Conservation (phyloP, 1,140 invertebrate species). For the Hyposmocoma kahamanoa region DNA sequence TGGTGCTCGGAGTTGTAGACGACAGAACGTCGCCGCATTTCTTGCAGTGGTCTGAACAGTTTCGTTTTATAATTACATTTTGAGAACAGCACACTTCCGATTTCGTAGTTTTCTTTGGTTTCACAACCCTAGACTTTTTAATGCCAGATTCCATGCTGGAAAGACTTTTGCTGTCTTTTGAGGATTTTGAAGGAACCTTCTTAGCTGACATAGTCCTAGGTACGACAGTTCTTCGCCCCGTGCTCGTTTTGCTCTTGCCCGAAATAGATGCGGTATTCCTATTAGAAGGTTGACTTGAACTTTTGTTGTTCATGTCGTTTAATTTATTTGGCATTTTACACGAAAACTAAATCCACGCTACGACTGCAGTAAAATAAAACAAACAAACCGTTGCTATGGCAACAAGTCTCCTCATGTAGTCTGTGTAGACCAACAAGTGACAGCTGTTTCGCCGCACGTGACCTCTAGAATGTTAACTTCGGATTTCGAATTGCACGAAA, state of each 20-base stretch:
- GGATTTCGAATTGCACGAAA: too few species aligned
- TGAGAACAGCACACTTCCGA: slow-evolving; percentile 29
- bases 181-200: neutral
- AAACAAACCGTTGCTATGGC: slow-evolving; percentile 16
- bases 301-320: neutral
- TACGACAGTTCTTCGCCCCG: slow-evolving; percentile 17
- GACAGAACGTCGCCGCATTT: slow-evolving; percentile 45
- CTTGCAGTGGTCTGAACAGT: slow-evolving; percentile 29
- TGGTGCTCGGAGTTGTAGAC: neutral
- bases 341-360: too few species aligned
- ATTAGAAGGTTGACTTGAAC: neutral
- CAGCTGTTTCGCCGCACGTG: too few species aligned
- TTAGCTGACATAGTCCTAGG: too few species aligned
- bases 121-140: slow-evolving; percentile 10
- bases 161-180: slow-evolving; percentile 26
- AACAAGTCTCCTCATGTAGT: too few species aligned
- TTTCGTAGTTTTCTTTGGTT: slow-evolving; percentile 38
- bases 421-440: too few species aligned
- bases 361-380: neutral
- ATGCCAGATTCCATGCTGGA: slow-evolving; percentile 35
- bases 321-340: slow-evolving; percentile 8
- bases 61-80: slow-evolving; percentile 9
- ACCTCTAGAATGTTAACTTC: too few species aligned
- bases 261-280: neutral
- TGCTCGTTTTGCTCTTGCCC: neutral